Percentiles rank a stretch among this genome's conserved stretches.
Conservation (phyloP, 2,797 vertebrate genomes). For the Odontamblyopus lacepedii region DNA sequence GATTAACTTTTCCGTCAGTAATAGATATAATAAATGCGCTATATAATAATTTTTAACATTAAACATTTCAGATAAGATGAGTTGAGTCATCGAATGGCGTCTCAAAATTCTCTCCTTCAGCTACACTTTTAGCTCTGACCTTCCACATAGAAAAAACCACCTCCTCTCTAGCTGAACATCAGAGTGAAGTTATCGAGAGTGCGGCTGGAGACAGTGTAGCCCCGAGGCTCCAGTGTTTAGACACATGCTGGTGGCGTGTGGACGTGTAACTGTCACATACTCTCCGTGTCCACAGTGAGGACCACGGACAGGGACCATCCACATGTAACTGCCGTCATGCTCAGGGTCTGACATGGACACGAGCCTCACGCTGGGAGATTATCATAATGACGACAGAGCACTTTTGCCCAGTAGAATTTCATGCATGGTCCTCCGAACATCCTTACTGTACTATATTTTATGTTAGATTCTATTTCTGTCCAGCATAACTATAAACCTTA, state of each 20-base stretch:
- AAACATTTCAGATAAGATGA: too few species aligned
- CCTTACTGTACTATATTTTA: too few species aligned
- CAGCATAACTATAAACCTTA: too few species aligned
- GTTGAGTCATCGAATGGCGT: too few species aligned
- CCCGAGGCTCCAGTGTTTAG: not conserved
- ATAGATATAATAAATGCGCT: too few species aligned
- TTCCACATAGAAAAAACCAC: not conserved
- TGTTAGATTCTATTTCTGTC: too few species aligned
- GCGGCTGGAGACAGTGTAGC: not conserved
- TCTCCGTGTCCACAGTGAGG: conserved; percentile 22
- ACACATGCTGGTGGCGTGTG: not conserved
- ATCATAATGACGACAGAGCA: too few species aligned
- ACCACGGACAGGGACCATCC: not conserved
- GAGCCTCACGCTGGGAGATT: not conserved
- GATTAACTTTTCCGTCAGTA: too few species aligned
- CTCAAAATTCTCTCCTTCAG: too few species aligned
- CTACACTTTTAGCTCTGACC: not conserved
- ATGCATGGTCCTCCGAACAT: not conserved
- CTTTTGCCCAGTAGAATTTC: not conserved
- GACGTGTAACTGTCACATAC: conserved; percentile 32
- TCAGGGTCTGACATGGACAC: not conserved
- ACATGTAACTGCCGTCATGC: not conserved
- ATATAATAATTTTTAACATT: too few species aligned
- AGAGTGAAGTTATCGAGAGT: not conserved
- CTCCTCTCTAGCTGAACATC: too few species aligned